These are phyloP conservation scores for Anthonomus grandis DNA, from an alignment of 1,140 invertebrate genomes.

Conservation along the genomic window DNA sequence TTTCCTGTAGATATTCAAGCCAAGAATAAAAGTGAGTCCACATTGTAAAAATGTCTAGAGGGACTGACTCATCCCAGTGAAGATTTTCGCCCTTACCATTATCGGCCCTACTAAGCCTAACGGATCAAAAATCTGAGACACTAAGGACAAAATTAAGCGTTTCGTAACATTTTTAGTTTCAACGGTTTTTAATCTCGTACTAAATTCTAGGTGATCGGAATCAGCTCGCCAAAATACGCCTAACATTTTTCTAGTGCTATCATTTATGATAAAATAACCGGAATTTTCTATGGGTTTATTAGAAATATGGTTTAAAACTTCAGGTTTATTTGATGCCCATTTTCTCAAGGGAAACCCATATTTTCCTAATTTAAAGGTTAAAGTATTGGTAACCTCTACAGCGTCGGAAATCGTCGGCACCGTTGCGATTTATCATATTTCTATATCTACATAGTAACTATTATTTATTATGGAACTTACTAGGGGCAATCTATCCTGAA, in stretches of 20 bases:
- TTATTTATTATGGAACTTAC: constrained; percentile 7
- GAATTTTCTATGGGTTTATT: not conserved
- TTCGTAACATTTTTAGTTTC: constrained; percentile 7
- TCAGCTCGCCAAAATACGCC: constrained; percentile 8
- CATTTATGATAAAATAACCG: not conserved
- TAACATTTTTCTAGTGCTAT: constrained; percentile 1
- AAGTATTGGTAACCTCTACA: not conserved
- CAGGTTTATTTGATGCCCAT: constrained; percentile 6
- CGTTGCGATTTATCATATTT: constrained; percentile 8
- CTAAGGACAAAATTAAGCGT: constrained; percentile 4
- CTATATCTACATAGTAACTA: constrained; percentile 16
- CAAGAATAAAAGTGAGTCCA: too few relatives aligned
- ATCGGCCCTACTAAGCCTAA: constrained; percentile 35
- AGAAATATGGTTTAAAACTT: not conserved
- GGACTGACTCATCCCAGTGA: constrained; percentile 47
- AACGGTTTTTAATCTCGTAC: not conserved
- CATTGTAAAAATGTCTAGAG: constrained; percentile 40
- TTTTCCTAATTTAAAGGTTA: not conserved
- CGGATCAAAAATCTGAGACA: constrained; percentile 14
- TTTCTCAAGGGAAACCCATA: constrained; percentile 11
- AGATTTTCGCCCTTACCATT: constrained; percentile 46
- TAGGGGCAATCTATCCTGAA: not conserved
- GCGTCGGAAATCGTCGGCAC: not conserved
- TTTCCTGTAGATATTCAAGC: too few relatives aligned
- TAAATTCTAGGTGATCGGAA: constrained; percentile 4